Percentiles rank a stretch among this genome's conserved stretches.
These are phyloP conservation scores for Harmothoe impar DNA, from an alignment of 2,888 invertebrate genomes.

Conservation along the genomic window DNA sequence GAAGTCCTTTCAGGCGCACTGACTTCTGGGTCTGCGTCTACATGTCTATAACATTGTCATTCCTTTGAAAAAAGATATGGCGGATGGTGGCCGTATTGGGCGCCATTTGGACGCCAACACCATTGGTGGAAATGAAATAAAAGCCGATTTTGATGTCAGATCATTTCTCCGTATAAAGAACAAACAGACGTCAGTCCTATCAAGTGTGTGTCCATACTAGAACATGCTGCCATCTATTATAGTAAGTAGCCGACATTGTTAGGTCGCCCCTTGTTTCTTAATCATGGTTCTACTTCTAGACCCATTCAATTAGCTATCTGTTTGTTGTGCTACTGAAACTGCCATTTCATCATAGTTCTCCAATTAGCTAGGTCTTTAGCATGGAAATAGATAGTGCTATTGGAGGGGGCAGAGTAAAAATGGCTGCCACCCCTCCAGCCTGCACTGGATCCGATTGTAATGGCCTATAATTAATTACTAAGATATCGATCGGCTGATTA, in stretches of 20 bases:
- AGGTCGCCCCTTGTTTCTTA: slow-evolving; percentile 6
- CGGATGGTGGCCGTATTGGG: neutral
- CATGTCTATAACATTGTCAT: neutral
- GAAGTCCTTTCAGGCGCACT: neutral
- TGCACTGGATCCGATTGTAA: slow-evolving; percentile 31
- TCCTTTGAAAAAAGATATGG: slow-evolving; percentile 6
- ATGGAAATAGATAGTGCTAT: slow-evolving; percentile 34
- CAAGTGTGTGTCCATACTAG: neutral
- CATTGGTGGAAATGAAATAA: slow-evolving; percentile 26
- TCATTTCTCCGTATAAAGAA: neutral
- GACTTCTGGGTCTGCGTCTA: neutral
- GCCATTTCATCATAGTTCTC: slow-evolving; percentile 41
- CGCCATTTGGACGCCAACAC: neutral
- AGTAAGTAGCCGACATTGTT: neutral
- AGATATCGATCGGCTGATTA: slow-evolving; percentile 48
- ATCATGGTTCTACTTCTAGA: neutral
- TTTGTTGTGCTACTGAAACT: slow-evolving; percentile 23
- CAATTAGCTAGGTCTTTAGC: slow-evolving; percentile 44
- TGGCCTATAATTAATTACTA: slow-evolving; percentile 34
- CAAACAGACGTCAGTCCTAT: neutral
- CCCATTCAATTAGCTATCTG: slow-evolving; percentile 24
- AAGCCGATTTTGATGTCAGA: neutral
- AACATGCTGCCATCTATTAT: neutral
- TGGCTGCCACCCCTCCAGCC: neutral
- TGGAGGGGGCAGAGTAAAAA: neutral